Percentiles rank a stretch among this genome's conserved stretches.
Evolutionary conservation across 2,113 vertebrate species (phyloP).

Genomic region (Mobula hypostoma): DNA sequence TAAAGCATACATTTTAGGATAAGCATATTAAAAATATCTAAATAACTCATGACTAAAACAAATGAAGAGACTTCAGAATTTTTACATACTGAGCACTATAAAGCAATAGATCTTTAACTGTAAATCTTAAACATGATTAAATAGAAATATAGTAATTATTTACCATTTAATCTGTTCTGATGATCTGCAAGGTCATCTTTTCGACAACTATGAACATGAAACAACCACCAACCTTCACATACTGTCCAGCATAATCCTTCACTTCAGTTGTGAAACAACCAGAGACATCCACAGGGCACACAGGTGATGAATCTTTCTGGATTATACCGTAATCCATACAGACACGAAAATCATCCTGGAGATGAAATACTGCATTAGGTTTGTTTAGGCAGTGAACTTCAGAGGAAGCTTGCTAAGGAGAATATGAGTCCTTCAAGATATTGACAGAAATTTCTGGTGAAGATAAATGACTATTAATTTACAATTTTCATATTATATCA

Average conservation of each 20-base stretch:
- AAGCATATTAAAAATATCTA: not conserved
- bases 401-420: not conserved
- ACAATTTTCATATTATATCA: not conserved
- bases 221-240: conserved; percentile 80
- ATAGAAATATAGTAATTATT: too few relatives aligned
- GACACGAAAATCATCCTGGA: conserved; percentile 86
- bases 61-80: not conserved
- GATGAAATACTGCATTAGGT: not conserved
- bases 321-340: conserved; percentile 87
- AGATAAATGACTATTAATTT: not conserved
- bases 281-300: conserved; percentile 89
- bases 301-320: conserved; percentile 80
- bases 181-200: not conserved
- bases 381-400: not conserved
- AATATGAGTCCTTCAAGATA: too few relatives aligned
- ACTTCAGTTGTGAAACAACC: conserved; percentile 92
- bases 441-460: not conserved
- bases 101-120: not conserved
- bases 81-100: not conserved
- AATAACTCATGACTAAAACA: not conserved
- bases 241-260: conserved; percentile 73
- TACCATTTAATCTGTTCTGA: not conserved
- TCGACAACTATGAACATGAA: not conserved
- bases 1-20: not conserved
- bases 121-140: not conserved